Percentiles rank a stretch among this genome's conserved stretches.
Conservation (phyloP, 1,140 invertebrate genomes). For the Bombus polaris region DNA sequence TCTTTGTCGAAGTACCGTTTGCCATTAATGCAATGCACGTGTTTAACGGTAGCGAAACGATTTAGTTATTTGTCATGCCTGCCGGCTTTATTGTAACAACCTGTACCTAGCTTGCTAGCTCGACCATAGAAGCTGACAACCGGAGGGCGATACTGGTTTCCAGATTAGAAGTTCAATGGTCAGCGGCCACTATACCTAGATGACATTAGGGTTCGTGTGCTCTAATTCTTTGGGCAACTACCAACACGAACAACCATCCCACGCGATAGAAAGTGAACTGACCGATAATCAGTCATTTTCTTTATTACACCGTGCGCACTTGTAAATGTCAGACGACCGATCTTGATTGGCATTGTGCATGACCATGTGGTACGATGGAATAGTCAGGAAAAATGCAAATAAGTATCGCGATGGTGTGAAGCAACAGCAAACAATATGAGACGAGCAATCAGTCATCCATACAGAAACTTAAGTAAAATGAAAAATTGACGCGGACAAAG, state of each 20-base stretch:
- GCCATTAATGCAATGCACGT: constrained; percentile 24
- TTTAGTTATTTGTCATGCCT: constrained; percentile 56
- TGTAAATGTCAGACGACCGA: constrained; percentile 57
- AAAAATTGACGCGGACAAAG: background rate
- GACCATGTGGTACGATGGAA: background rate
- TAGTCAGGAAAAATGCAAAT: background rate
- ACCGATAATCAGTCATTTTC: constrained; percentile 54
- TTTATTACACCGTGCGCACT: constrained; percentile 24
- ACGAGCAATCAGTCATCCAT: background rate
- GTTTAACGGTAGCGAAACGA: constrained; percentile 51
- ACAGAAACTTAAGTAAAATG: background rate
- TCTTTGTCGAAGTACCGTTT: background rate
- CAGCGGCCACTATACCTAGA: constrained; percentile 33
- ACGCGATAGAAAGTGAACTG: constrained; percentile 45
- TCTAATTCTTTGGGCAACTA: constrained; percentile 25
- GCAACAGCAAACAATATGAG: background rate
- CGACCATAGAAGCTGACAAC: constrained; percentile 25
- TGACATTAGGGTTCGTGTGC: constrained; percentile 41
- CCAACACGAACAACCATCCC: background rate
- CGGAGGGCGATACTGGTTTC: constrained; percentile 43
- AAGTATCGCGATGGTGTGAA: background rate
- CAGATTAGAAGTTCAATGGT: constrained; percentile 62
- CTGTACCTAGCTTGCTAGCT: background rate
- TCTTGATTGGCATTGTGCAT: constrained; percentile 42
- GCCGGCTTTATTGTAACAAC: constrained; percentile 52